Evolutionary conservation across 2,797 vertebrate species (phyloP).

Genomic region (Capromys pilorides): DNA sequence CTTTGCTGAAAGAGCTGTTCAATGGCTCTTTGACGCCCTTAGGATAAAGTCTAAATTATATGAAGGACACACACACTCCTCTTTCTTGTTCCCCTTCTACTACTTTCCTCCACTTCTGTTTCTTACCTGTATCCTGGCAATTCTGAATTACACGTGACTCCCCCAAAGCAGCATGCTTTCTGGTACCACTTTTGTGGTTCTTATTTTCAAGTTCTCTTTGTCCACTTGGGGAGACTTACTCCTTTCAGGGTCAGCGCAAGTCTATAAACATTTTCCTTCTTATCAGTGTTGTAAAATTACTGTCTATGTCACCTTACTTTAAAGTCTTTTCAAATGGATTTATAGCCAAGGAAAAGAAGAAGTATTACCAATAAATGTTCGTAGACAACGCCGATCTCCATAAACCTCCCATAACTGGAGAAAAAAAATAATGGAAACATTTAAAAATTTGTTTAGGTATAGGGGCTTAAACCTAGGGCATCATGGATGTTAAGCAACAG

Average conservation of each 20-base stretch:
- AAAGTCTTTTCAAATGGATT: slow-evolving; percentile 59
- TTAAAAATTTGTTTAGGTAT: not conserved
- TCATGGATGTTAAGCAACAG: not conserved
- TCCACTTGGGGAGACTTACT: not conserved
- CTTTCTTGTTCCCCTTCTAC: too few species aligned
- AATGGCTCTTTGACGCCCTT: not conserved
- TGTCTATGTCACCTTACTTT: not conserved
- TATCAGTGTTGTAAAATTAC: not conserved
- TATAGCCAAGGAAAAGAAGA: slow-evolving; percentile 57
- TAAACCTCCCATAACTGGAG: slow-evolving; percentile 97
- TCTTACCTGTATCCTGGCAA: not conserved
- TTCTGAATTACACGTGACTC: not conserved
- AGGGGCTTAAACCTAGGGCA: not conserved
- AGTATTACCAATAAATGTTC: slow-evolving; percentile 96
- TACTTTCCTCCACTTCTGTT: not conserved
- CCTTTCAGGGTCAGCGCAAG: slow-evolving; percentile 8
- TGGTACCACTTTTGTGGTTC: not conserved
- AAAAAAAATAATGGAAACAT: not conserved
- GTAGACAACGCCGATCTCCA: slow-evolving; percentile 93
- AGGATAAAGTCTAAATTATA: not conserved
- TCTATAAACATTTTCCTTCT: not conserved
- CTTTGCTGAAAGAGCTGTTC: slow-evolving; percentile 12
- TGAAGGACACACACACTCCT: not conserved
- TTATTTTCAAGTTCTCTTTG: not conserved
- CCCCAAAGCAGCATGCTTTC: not conserved